Percentiles rank a stretch among this genome's conserved stretches.
These are phyloP conservation scores for Psittacula derbiana DNA, from an alignment of 2,797 vertebrate genomes.

Conservation along the genomic window DNA sequence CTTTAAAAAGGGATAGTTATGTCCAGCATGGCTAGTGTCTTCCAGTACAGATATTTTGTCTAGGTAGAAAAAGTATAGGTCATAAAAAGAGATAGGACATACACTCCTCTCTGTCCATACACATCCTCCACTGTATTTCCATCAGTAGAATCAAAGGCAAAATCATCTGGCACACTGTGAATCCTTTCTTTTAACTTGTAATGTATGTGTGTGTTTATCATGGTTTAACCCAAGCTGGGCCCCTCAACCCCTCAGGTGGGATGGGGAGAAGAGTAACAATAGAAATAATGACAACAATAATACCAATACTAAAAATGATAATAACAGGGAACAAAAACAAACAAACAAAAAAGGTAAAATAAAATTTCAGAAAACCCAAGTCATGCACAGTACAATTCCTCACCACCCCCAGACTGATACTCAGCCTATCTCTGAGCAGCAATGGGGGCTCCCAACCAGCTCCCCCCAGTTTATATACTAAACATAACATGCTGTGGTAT, in stretches of 20 bases:
- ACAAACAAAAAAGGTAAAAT: neutral
- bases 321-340: neutral
- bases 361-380: neutral
- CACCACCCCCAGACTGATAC: neutral
- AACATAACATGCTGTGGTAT: neutral
- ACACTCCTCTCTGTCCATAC: neutral
- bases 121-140: rapidly evolving
- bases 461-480: neutral
- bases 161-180: neutral
- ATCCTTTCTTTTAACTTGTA: neutral
- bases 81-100: neutral
- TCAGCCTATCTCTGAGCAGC: neutral
- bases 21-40: neutral
- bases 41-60: neutral
- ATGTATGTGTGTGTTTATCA: neutral
- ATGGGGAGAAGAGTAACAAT: neutral
- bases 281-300: neutral
- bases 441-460: neutral
- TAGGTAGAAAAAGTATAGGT: neutral
- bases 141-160: neutral
- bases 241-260: neutral
- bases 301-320: neutral
- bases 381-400: neutral
- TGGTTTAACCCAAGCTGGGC: neutral
- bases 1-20: neutral